A percentile compares a stretch with the other conserved stretches of the same genome.
Evolutionary conservation across 2,113 vertebrate genomes (phyloP).

Genomic region (Osmerus eperlanus): DNA sequence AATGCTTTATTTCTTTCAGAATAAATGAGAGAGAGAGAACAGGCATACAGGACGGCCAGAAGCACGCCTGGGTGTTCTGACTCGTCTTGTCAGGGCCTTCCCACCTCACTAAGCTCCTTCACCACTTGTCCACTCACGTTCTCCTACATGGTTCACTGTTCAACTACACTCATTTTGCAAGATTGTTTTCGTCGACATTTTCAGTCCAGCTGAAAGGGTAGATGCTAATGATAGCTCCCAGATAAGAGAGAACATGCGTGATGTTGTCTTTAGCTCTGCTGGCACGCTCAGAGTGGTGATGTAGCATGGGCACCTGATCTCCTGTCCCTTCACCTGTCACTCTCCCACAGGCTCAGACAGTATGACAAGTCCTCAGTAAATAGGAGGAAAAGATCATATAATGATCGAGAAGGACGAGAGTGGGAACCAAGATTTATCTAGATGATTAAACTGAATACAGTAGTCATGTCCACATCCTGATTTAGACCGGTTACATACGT

Average conservation of each 20-base stretch:
- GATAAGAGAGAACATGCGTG: conserved; percentile 6
- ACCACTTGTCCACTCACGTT: too few species aligned
- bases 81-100: too few species aligned
- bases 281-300: conserved; percentile 24
- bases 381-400: conserved; percentile 20
- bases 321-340: conserved; percentile 8
- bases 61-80: too few species aligned
- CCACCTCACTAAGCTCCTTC: too few species aligned
- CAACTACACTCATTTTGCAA: too few species aligned
- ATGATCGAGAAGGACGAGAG: conserved; percentile 2
- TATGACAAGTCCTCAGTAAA: conserved; percentile 22
- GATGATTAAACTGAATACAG: not conserved
- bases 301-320: conserved; percentile 4
- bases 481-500: not conserved
- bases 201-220: not conserved
- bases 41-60: too few species aligned
- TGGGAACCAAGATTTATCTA: conserved; percentile 5
- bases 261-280: not conserved
- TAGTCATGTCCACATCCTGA: too few species aligned
- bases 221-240: not conserved
- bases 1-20: too few species aligned
- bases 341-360: conserved; percentile 21
- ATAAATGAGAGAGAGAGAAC: too few species aligned
- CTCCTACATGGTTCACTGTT: too few species aligned
- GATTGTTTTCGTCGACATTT: not conserved